phyloP scores from a whole-genome alignment of 2,113 vertebrate genomes.

The Nansenia antarctica region DNA sequence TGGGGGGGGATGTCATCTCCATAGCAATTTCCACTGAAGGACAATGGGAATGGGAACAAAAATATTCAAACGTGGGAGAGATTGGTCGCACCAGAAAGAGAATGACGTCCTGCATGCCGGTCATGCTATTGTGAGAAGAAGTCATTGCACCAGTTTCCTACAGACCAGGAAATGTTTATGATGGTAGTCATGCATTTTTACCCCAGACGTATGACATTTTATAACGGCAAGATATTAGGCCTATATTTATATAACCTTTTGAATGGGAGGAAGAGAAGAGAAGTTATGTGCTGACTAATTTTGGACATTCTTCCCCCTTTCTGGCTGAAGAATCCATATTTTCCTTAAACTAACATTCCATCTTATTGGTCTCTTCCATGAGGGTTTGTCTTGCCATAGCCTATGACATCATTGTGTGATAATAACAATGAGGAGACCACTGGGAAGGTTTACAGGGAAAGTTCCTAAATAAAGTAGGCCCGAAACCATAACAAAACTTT shows the following conservation, averaged over 20 bases:
- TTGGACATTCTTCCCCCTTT: conserved; percentile 55
- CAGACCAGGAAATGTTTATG: conserved; percentile 34
- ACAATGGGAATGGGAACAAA: conserved; percentile 53
- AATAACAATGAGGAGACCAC: conserved; percentile 48
- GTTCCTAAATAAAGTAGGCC: conserved; percentile 47
- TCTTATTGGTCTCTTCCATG: conserved; percentile 42
- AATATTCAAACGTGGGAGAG: conserved; percentile 14
- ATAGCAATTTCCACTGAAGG: conserved; percentile 36
- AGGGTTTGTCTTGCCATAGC: conserved; percentile 55
- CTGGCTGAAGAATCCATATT: conserved; percentile 54
- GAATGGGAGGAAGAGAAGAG: conserved; percentile 44
- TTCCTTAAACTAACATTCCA: conserved; percentile 44
- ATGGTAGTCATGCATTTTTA: conserved; percentile 22
- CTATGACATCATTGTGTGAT: conserved; percentile 65
- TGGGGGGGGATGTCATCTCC: conserved; percentile 11
- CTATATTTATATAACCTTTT: conserved; percentile 26
- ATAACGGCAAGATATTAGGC: conserved; percentile 45
- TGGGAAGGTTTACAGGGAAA: conserved; percentile 37
- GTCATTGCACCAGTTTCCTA: conserved; percentile 36
- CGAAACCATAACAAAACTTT: conserved; percentile 62
- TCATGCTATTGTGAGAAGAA: conserved; percentile 48
- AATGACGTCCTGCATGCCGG: conserved; percentile 15
- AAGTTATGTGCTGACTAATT: conserved; percentile 37
- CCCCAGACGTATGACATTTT: conserved; percentile 35
- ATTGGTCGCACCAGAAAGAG: conserved; percentile 40